These are phyloP conservation scores for Vespertilio murinus DNA, from an alignment of 2,797 vertebrate genomes.

Conservation along the genomic window DNA sequence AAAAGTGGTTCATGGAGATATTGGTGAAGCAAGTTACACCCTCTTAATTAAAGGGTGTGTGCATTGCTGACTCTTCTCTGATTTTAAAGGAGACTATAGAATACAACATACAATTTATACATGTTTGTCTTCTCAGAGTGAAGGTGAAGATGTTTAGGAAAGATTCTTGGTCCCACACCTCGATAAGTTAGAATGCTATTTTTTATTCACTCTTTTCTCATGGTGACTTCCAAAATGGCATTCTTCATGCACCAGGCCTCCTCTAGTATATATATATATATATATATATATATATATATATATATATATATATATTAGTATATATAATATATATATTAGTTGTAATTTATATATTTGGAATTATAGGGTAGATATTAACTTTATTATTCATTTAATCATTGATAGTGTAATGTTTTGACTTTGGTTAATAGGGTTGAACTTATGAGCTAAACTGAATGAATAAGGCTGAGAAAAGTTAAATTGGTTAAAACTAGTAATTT, in stretches of 20 bases:
- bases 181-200: not conserved
- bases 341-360: not conserved
- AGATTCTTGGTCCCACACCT: not conserved
- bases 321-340: too few relatives aligned
- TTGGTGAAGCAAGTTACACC: accelerated
- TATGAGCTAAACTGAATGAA: not conserved
- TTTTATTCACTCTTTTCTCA: not conserved
- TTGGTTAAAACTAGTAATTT: not conserved
- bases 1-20: too few relatives aligned
- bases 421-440: not conserved
- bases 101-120: not conserved
- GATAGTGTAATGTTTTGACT: not conserved
- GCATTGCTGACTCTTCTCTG: not conserved
- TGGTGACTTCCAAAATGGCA: not conserved
- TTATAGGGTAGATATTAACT: not conserved
- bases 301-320: too few relatives aligned
- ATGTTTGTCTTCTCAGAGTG: not conserved
- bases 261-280: too few relatives aligned
- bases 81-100: not conserved
- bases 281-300: too few relatives aligned
- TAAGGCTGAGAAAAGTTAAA: not conserved
- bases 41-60: not conserved
- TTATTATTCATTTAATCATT: not conserved
- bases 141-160: not conserved
- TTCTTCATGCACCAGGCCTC: not conserved